Conservation (phyloP, 2,113 vertebrate genomes). For the Chionis minor region DNA sequence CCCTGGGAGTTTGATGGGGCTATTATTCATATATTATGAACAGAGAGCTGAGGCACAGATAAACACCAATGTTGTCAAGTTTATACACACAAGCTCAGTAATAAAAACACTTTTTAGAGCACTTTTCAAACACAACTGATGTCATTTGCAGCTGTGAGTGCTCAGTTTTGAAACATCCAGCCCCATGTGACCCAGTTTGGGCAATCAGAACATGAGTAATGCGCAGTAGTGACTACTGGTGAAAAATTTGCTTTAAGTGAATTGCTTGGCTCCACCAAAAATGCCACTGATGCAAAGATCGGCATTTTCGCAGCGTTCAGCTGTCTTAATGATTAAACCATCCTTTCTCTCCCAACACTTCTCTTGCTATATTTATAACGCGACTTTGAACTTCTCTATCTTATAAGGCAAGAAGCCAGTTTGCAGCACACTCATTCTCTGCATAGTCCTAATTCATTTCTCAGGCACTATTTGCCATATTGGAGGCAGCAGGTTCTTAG, state of each 20-base stretch:
- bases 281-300: not conserved
- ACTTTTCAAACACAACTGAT: not conserved
- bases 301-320: not conserved
- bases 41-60: not conserved
- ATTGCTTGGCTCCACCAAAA: not conserved
- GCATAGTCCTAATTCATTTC: not conserved
- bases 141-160: not conserved
- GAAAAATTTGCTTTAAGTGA: not conserved
- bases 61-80: not conserved
- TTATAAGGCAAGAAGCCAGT: not conserved
- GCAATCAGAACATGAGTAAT: not conserved
- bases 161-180: not conserved
- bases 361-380: not conserved
- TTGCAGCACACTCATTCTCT: not conserved
- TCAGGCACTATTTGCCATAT: not conserved
- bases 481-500: not conserved
- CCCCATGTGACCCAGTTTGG: not conserved
- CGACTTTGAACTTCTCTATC: not conserved
- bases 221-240: not conserved
- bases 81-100: not conserved
- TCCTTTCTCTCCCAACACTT: not conserved
- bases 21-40: not conserved
- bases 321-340: not conserved
- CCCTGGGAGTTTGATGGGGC: not conserved
- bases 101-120: not conserved